Conservation (phyloP, 1,140 invertebrate species). For the Drosophila obscura region DNA sequence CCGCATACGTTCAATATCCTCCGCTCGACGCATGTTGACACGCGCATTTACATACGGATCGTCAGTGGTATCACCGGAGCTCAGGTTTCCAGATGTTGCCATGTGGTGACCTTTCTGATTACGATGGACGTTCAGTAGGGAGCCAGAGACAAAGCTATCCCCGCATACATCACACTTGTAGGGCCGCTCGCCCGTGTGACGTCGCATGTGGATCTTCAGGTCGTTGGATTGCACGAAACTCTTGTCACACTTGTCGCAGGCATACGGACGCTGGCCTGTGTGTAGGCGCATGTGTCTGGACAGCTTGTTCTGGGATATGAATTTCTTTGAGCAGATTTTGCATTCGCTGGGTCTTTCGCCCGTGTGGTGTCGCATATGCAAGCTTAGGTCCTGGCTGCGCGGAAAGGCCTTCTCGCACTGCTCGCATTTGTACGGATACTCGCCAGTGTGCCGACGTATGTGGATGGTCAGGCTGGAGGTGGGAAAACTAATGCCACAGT, state of each 20-base stretch:
- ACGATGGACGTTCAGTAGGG: constrained; percentile 65
- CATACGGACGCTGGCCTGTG: constrained; percentile 85
- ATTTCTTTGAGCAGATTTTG: constrained; percentile 85
- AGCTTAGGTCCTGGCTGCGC: constrained; percentile 64
- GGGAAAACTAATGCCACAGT: constrained; percentile 85
- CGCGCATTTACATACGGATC: constrained; percentile 61
- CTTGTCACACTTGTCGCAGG: constrained; percentile 85
- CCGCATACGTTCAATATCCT: constrained; percentile 61
- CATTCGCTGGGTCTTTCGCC: constrained; percentile 86
- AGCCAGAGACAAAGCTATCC: constrained; percentile 69
- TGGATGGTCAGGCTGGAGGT: constrained; percentile 86
- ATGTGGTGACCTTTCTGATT: constrained; percentile 53
- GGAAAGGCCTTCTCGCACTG: constrained; percentile 72
- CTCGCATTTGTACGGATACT: constrained; percentile 74
- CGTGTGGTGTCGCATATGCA: constrained; percentile 86
- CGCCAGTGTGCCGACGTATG: constrained; percentile 85
- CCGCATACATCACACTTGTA: constrained; percentile 81
- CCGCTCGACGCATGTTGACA: constrained; percentile 49
- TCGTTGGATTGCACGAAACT: constrained; percentile 86
- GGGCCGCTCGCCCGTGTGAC: constrained; percentile 85
- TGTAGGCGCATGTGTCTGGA: constrained; percentile 87
- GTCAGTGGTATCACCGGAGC: background rate
- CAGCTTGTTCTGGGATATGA: constrained; percentile 85
- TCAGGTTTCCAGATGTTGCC: background rate
- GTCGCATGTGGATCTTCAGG: constrained; percentile 85